Evolutionary conservation across 1,140 invertebrate genomes (phyloP).

Genomic region (Mesaphorura yosii): DNA sequence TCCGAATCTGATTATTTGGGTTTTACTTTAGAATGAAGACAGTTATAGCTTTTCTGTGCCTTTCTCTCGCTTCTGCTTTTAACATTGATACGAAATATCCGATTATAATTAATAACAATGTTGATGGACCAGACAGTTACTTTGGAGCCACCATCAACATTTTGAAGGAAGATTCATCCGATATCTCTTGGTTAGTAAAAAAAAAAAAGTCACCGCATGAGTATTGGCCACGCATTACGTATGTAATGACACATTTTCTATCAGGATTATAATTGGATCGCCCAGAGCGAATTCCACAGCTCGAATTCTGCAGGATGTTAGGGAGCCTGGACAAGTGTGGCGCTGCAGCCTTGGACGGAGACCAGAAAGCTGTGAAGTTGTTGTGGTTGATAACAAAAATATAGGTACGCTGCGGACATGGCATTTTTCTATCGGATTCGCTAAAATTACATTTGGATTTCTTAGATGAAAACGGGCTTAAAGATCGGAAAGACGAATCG

Average conservation of each 20-base stretch:
- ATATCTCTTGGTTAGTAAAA: neutral
- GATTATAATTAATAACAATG: conserved; percentile 18
- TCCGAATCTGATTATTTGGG: too few species aligned
- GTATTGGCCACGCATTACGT: neutral
- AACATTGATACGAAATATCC: conserved; percentile 23
- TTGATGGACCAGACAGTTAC: conserved; percentile 6
- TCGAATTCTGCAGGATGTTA: conserved; percentile 10
- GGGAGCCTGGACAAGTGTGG: conserved; percentile 30
- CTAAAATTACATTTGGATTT: neutral
- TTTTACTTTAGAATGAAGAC: too few species aligned
- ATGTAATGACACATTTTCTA: neutral
- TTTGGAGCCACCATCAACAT: conserved; percentile 19
- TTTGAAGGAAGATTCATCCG: neutral
- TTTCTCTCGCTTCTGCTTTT: too few species aligned
- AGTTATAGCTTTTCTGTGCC: too few species aligned
- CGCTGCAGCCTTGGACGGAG: conserved; percentile 18
- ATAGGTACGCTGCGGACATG: neutral
- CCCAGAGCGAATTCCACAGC: conserved; percentile 29
- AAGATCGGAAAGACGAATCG: conserved; percentile 20
- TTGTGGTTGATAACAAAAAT: conserved; percentile 15
- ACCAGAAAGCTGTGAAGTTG: conserved; percentile 15
- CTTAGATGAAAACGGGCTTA: neutral
- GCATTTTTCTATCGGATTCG: neutral
- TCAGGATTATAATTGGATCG: conserved; percentile 29
- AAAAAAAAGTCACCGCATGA: neutral